Evolutionary conservation across 2,797 vertebrate species (phyloP), one percentile per base, ranked within the genome.

Genomic region (Bryconaethiops microstoma): DNA sequence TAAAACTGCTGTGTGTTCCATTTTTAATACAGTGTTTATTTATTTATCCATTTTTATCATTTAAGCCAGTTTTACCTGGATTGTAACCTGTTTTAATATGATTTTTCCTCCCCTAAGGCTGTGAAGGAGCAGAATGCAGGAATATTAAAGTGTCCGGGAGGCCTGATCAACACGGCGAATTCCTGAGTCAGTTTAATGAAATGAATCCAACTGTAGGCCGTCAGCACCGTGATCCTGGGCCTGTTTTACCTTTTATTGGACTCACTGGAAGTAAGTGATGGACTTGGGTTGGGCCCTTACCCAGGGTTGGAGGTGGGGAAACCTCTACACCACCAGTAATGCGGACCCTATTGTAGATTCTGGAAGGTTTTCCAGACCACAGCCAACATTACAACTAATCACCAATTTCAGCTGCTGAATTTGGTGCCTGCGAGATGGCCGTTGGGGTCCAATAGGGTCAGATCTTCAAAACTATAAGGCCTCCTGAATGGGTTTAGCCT

Each of bases 241-340:
- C 91, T 1, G 85, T 94, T 7, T 86, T 97, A 60, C 96, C 96
- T 73, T 97, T 97, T 90, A 91, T 94, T 54, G 96, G 96, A 35
- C 95, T 97, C 81, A 97, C 96, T 48, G 90, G 92, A 79, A 96
- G 96, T 97, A 93, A 87, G 96, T 94, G 52, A 57, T 73, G 17
- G 70, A 57, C 52, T 6, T 16, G 21, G 42, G 16, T 5, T 8
- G 19, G 0, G 25, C 14, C 25, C 9, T 40, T 40, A 35, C 12
- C 23, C 2, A 60, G 59, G 59, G 59, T 9, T 60, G 8, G 8
- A 25, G 59, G 9, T 60, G 21, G 59, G 59, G 59, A 3, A 21
- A 13, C 23, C 25, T 25, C 8, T 12, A 25, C 52, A 13, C 1
- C 12, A 13, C 25, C 25, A 29, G 60, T 35, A 23, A 10, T 29